phyloP scores from a whole-genome alignment of 2,113 vertebrate genomes.

The Colossoma macropomum region DNA sequence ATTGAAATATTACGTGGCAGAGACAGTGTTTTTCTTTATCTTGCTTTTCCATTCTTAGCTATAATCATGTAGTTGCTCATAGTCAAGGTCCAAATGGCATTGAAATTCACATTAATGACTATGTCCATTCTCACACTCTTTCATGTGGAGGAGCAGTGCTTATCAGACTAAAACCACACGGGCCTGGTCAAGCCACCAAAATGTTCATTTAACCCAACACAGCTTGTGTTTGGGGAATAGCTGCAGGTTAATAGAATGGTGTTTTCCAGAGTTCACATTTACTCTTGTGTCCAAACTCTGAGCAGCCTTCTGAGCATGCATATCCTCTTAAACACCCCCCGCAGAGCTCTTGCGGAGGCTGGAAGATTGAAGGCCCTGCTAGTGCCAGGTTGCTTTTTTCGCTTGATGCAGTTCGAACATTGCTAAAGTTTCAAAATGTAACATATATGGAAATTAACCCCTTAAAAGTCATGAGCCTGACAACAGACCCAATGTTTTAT shows the following conservation, averaged over 20 bases:
- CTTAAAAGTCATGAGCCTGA: no score
- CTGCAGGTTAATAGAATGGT: slow-evolving; percentile 40
- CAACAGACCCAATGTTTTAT: no score
- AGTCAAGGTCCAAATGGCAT: slow-evolving; percentile 42
- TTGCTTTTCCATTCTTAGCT: slow-evolving; percentile 35
- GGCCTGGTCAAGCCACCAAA: slow-evolving; percentile 26
- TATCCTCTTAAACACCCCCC: slow-evolving; percentile 56
- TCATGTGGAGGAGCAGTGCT: slow-evolving; percentile 49
- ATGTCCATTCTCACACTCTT: slow-evolving; percentile 43
- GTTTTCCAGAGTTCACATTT: slow-evolving; percentile 51
- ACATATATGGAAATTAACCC: no score
- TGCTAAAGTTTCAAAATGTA: no score
- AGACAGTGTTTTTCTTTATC: slow-evolving; percentile 47
- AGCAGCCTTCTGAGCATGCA: slow-evolving; percentile 53
- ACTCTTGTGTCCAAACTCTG: slow-evolving; percentile 38
- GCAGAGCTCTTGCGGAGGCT: slow-evolving; percentile 52
- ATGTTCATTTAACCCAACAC: slow-evolving; percentile 33
- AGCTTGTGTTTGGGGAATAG: slow-evolving; percentile 46
- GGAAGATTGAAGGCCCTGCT: slow-evolving; percentile 53
- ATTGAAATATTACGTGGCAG: slow-evolving; percentile 24
- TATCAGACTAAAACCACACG: slow-evolving; percentile 47
- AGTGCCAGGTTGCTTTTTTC: slow-evolving; percentile 51
- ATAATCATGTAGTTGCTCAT: slow-evolving; percentile 18
- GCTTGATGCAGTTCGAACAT: no score
- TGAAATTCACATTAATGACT: slow-evolving; percentile 47